Conservation (phyloP, 2,888 invertebrate genomes). For the Synergus umbraculus region DNA sequence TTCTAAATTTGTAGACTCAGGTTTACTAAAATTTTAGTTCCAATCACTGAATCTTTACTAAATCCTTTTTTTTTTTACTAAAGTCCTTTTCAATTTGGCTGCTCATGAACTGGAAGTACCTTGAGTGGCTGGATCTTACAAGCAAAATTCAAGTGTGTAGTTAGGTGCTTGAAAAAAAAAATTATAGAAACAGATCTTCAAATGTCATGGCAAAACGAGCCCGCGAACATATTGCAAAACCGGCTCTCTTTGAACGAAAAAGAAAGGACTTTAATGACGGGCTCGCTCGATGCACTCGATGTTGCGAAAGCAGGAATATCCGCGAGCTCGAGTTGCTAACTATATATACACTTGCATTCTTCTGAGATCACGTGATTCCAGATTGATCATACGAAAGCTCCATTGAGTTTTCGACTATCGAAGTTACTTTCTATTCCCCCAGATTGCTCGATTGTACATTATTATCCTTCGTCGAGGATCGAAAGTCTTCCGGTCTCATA, state of each 20-base stretch:
- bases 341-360: conserved; percentile 26
- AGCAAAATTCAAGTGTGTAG: neutral
- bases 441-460: conserved; percentile 24
- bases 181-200: conserved; percentile 28
- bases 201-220: conserved; percentile 33
- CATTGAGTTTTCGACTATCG: conserved; percentile 40
- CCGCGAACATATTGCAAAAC: conserved; percentile 32
- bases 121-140: neutral
- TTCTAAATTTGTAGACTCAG: neutral
- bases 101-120: neutral
- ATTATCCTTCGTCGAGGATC: conserved; percentile 9
- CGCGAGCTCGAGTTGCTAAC: conserved; percentile 37
- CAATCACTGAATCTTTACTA: neutral
- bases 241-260: conserved; percentile 37
- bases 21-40: neutral
- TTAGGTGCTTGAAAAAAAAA: conserved; percentile 19
- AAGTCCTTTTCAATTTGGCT: too few species aligned
- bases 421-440: conserved; percentile 35
- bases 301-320: conserved; percentile 40
- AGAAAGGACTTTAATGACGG: conserved; percentile 40
- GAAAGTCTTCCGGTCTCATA: conserved; percentile 27
- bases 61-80: too few species aligned
- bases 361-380: conserved; percentile 33
- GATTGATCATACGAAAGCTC: conserved; percentile 40
- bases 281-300: conserved; percentile 36